Evolutionary conservation across 2,797 vertebrate genomes (phyloP).

Genomic region (Clarias fuscus): DNA sequence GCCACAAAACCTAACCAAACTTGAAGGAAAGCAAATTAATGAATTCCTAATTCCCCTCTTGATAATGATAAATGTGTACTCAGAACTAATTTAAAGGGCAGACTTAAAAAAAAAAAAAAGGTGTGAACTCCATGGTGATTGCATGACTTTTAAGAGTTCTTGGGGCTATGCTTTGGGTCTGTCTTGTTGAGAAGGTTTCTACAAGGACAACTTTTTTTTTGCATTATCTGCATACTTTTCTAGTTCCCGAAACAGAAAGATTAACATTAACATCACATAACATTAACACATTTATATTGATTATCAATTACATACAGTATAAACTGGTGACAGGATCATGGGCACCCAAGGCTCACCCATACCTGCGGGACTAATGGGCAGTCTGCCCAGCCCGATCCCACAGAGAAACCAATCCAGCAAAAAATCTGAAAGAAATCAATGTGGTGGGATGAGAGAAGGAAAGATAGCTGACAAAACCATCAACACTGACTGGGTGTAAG

Average conservation of each 20-base stretch:
- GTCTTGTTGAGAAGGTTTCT: too few species aligned
- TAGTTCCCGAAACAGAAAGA: too few species aligned
- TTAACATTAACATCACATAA: too few species aligned
- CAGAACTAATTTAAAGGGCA: neutral
- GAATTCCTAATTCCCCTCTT: neutral
- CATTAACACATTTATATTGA: too few species aligned
- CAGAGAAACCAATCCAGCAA: neutral
- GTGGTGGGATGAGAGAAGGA: neutral
- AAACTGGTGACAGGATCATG: too few species aligned
- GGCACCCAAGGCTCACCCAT: too few species aligned
- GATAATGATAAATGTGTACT: neutral
- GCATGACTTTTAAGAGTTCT: neutral
- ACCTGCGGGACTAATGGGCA: too few species aligned
- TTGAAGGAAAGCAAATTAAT: neutral
- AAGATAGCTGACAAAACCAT: neutral
- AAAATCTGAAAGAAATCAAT: neutral
- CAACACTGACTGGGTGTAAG: neutral
- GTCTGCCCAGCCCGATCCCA: neutral
- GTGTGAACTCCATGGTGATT: neutral
- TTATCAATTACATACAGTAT: too few species aligned
- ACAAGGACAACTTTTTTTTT: too few species aligned
- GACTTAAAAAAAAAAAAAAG: neutral
- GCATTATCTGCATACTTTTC: too few species aligned
- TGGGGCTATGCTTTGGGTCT: neutral
- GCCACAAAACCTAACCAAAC: neutral